A percentile compares a stretch with the other conserved stretches of the same genome.
These are phyloP conservation scores for Apogon talboti DNA, from an alignment of 2,797 vertebrate genomes.

Conservation along the genomic window DNA sequence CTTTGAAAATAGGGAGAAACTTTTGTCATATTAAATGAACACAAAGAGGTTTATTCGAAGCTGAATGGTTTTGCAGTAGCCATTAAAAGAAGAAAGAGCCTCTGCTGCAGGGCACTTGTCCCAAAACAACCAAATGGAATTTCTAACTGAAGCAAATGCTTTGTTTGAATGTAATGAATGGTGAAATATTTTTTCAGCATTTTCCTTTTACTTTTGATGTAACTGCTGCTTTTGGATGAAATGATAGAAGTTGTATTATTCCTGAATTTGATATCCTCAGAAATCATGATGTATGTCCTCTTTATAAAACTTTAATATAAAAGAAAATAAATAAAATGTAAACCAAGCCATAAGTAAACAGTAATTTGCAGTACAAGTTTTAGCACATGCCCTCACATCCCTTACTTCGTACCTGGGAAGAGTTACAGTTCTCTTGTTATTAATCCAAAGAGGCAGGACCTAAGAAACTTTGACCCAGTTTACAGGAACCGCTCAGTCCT, in stretches of 20 bases:
- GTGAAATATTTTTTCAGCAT: constrained; percentile 29
- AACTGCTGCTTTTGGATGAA: constrained; percentile 27
- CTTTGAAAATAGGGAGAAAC: constrained; percentile 55
- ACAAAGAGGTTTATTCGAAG: constrained; percentile 16
- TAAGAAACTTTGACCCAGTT: constrained; percentile 79
- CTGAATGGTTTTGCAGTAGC: constrained; percentile 8
- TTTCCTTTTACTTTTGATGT: constrained; percentile 31
- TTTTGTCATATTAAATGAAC: constrained; percentile 48
- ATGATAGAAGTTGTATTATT: constrained; percentile 27
- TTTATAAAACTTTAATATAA: background rate
- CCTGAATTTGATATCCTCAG: constrained; percentile 17
- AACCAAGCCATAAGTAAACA: background rate
- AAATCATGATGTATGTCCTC: no score
- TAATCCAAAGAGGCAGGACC: constrained; percentile 47
- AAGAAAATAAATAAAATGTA: background rate
- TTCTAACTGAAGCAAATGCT: constrained; percentile 37
- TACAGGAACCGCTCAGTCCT: constrained; percentile 71
- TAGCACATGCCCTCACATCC: background rate
- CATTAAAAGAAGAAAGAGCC: constrained; percentile 13
- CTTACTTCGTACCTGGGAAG: constrained; percentile 18
- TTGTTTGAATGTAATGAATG: constrained; percentile 54
- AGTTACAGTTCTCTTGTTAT: constrained; percentile 37
- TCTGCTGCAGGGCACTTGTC: constrained; percentile 25
- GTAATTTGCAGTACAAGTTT: no score
- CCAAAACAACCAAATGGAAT: constrained; percentile 51